Conservation (phyloP, 2,797 vertebrate species). For the Gymnoscopelus braueri region DNA sequence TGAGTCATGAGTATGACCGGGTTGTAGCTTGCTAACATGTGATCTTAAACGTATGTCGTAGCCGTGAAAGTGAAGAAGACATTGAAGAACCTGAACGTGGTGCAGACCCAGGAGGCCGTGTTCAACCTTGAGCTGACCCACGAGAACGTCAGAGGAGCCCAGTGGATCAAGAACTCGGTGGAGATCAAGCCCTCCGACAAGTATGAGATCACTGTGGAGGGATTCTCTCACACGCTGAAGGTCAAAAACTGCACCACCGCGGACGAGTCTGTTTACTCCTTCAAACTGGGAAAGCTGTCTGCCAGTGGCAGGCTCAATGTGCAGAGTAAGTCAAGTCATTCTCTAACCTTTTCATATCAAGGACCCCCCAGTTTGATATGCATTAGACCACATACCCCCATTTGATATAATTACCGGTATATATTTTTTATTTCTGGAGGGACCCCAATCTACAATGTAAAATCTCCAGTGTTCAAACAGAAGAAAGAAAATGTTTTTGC, state of each 20-base stretch:
- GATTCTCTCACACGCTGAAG: conserved; percentile 81
- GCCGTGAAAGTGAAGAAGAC: conserved; percentile 93
- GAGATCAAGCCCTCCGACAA: conserved; percentile 85
- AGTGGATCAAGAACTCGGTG: conserved; percentile 91
- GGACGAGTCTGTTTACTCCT: conserved; percentile 90
- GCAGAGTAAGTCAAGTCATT: conserved; percentile 82
- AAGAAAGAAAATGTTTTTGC: too few species aligned
- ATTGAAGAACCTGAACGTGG: conserved; percentile 89
- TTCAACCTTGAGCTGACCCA: conserved; percentile 90
- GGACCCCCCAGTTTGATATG: too few species aligned
- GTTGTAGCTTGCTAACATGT: too few species aligned
- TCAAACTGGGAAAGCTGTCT: conserved; percentile 89
- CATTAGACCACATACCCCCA: too few species aligned
- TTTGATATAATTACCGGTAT: too few species aligned
- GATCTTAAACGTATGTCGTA: conserved; percentile 34
- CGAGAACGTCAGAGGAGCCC: conserved; percentile 85
- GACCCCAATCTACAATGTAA: too few species aligned
- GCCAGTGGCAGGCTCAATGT: conserved; percentile 91
- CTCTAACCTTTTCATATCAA: not conserved
- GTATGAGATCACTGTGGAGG: conserved; percentile 85
- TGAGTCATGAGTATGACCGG: too few species aligned
- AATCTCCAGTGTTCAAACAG: too few species aligned
- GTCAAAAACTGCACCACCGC: conserved; percentile 83
- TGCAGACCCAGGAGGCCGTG: conserved; percentile 87
- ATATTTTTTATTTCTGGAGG: too few species aligned